These are phyloP conservation scores for Amphibalanus amphitrite DNA, from an alignment of 1,140 invertebrate genomes.

Conservation along the genomic window DNA sequence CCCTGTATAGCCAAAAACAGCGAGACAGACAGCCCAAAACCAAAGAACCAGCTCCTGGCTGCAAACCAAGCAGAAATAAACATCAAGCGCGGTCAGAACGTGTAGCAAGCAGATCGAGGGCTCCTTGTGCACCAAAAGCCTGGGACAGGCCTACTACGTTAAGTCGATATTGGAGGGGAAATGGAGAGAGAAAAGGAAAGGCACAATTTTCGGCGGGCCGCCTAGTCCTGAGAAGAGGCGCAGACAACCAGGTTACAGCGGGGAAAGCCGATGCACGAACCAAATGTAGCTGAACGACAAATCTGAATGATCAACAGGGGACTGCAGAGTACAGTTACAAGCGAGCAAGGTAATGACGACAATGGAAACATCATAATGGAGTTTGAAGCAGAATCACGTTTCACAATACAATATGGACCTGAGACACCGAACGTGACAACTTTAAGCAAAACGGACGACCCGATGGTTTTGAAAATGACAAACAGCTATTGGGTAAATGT, in stretches of 20 bases:
- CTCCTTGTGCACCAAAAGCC: not conserved
- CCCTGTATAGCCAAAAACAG: too few species aligned
- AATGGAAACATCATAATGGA: too few species aligned
- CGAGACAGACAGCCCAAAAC: not conserved
- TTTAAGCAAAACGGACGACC: too few species aligned
- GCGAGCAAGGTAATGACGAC: too few species aligned
- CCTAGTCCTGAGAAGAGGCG: not conserved
- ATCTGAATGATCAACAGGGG: not conserved
- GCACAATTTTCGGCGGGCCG: not conserved
- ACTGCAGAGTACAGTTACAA: not conserved
- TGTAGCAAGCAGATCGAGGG: not conserved
- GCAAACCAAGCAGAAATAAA: not conserved
- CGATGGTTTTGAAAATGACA: too few species aligned
- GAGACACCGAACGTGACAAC: too few species aligned
- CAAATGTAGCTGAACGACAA: not conserved
- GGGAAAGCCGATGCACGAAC: not conserved
- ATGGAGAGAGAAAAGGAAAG: not conserved
- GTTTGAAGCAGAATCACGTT: too few species aligned
- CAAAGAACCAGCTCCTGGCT: not conserved
- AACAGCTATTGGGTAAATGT: too few species aligned
- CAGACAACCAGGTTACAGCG: not conserved
- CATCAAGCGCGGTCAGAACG: not conserved
- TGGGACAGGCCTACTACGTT: not conserved
- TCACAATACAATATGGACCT: too few species aligned
- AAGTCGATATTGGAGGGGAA: not conserved